Evolutionary conservation across 2,888 invertebrate species (phyloP).

Genomic region (Ophioninae sp.): DNA sequence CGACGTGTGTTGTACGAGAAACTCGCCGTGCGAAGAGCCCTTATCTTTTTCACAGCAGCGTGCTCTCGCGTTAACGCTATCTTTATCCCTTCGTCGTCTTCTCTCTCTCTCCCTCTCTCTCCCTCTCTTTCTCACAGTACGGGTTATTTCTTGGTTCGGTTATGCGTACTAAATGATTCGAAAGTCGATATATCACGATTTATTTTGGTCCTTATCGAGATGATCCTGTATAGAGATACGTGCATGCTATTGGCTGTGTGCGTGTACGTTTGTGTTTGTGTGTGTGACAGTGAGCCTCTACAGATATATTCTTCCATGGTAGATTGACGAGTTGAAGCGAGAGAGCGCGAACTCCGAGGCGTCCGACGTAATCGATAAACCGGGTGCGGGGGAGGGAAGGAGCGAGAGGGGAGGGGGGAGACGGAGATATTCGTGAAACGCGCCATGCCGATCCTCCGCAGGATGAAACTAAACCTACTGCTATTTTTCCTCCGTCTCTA

Average conservation of each 20-base stretch:
- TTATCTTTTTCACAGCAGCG: slow-evolving; percentile 37
- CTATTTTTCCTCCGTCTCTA: not conserved
- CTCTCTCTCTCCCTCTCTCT: not conserved
- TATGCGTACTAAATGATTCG: slow-evolving; percentile 7
- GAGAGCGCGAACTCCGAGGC: slow-evolving; percentile 52
- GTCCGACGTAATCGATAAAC: slow-evolving; percentile 60
- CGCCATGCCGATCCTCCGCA: slow-evolving; percentile 39
- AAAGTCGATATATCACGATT: slow-evolving; percentile 40
- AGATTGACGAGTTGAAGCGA: slow-evolving; percentile 50
- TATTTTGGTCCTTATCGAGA: slow-evolving; percentile 49
- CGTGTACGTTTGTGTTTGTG: not conserved
- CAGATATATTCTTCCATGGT: slow-evolving; percentile 18
- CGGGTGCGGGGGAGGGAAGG: slow-evolving; percentile 47
- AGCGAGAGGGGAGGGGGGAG: slow-evolving; percentile 32
- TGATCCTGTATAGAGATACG: not conserved
- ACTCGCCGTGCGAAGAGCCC: slow-evolving; percentile 30
- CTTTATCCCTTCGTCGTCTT: not conserved
- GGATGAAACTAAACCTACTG: slow-evolving; percentile 30
- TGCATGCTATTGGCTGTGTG: not conserved
- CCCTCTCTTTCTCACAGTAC: not conserved
- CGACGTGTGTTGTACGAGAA: slow-evolving; percentile 28
- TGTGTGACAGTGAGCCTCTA: not conserved
- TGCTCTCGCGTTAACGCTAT: not conserved
- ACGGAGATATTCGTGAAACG: slow-evolving; percentile 49
- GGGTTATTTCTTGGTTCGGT: not conserved